These are phyloP conservation scores for Labeo calbasu DNA, from an alignment of 2,797 vertebrate genomes.

Conservation along the genomic window DNA sequence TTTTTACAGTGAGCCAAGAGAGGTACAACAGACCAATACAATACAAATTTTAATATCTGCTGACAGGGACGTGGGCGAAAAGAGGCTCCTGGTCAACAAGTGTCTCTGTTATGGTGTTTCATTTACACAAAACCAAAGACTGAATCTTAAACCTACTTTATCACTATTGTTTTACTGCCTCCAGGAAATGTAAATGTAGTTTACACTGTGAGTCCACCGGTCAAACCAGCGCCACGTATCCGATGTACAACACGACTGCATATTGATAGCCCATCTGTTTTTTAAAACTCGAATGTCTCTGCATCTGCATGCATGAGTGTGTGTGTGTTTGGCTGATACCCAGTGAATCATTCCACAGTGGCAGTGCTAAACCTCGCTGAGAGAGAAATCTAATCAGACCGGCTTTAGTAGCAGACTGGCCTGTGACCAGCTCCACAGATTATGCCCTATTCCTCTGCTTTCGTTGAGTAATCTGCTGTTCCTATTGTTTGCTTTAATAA, in stretches of 20 bases:
- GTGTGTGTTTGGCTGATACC: neutral
- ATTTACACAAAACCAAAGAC: slow-evolving; percentile 1
- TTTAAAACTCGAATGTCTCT: neutral
- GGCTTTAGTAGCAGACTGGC: slow-evolving; percentile 35
- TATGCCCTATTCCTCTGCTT: neutral
- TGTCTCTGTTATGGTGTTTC: neutral
- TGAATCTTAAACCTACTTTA: neutral
- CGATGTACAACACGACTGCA: neutral
- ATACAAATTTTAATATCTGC: neutral
- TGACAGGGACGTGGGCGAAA: slow-evolving; percentile 1
- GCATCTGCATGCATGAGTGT: neutral
- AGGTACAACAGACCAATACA: neutral
- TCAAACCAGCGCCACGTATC: neutral
- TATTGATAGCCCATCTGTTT: slow-evolving; percentile 9
- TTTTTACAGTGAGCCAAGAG: neutral
- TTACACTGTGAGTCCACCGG: neutral
- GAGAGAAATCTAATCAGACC: slow-evolving; percentile 36
- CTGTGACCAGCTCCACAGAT: slow-evolving; percentile 28
- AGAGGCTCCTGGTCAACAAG: neutral
- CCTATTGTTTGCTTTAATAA: slow-evolving; percentile 5
- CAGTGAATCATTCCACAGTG: slow-evolving; percentile 22
- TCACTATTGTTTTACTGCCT: neutral
- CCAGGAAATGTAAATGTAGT: neutral
- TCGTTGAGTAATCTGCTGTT: neutral
- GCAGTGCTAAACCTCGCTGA: neutral